Percentiles rank a stretch among this genome's conserved stretches.
Evolutionary conservation across 2,888 invertebrate genomes (phyloP).

Genomic region (Nysson spinosus): DNA sequence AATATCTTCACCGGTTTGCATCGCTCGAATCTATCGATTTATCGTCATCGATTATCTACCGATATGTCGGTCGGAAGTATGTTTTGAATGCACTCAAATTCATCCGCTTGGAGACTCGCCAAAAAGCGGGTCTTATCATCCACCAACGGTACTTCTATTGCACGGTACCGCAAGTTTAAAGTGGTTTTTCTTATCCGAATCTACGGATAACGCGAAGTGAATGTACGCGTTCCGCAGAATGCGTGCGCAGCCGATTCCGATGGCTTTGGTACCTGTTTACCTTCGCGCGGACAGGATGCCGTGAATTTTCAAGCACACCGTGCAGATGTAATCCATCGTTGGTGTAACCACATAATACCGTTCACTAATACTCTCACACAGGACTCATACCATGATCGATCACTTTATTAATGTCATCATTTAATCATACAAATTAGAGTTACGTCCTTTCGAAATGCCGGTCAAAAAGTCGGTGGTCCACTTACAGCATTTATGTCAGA

Average conservation of each 20-base stretch:
- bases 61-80: no score
- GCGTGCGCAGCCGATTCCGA: constrained; percentile 9
- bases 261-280: constrained; percentile 42
- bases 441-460: no score
- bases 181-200: constrained; percentile 21
- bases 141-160: constrained; percentile 6
- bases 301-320: constrained; percentile 35
- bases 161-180: constrained; percentile 32
- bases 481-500: no score
- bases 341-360: not conserved
- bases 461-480: no score
- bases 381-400: no score
- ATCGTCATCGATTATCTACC: no score
- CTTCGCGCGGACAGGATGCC: constrained; percentile 40
- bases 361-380: no score
- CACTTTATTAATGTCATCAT: no score
- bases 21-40: no score
- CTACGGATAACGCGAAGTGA: constrained; percentile 29
- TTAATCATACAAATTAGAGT: no score
- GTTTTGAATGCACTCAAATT: no score
- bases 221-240: constrained; percentile 24
- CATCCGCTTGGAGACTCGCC: constrained; percentile 18
- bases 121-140: constrained; percentile 4
- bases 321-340: constrained; percentile 33
- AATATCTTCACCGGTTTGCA: no score